Evolutionary conservation across 1,140 invertebrate genomes (phyloP), one percentile per base, ranked within the genome.

Genomic region (Solen grandis): DNA sequence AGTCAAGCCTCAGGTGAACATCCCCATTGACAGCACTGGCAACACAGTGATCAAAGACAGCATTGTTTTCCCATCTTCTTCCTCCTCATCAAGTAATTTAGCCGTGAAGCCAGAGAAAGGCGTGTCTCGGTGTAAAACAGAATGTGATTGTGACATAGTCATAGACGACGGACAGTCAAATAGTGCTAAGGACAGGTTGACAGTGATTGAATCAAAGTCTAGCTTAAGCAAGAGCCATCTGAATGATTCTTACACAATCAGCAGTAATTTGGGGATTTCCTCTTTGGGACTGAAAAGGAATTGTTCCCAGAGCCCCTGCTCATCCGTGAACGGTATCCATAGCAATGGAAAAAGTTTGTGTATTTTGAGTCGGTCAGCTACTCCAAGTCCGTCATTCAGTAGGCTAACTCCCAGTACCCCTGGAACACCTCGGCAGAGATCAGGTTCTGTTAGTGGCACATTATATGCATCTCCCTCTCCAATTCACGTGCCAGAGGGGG

Each of bases 381-480:
- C 75, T 33, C 75, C 75, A 5, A 78, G 75, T 41, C 75, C 75
- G 16, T 69, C 75, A 0, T 69, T 36, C 35, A 27, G 59, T 10
- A 36, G 75, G 19, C 52, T 68, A 16, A 78, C 75, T 0, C 75
- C 75, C 14, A 78, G 75, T n/a, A 68, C 75, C 3, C 75, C 75
- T n/a, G 65, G 75, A 13, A 78, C 75, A 36, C 65, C 75, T 19
- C 35, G 75, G 31, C 38, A 66, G 10, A 55, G 75, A 25, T 78
- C 75, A 69, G 74, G 74, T 25, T 76, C 74, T 14, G 75, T 78
- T 0, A 78, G 75, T 60, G 75, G 75, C n/a, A 59, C 65, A 31
- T 66, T 62, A 10, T 78, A 66, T 25, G 50, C 75, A 14, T 62
- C 75, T 5, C 35, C 66, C n/a, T 78, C 75, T 3, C 75, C 75